Evolutionary conservation across 2,888 invertebrate species (phyloP), one percentile per base, ranked within the genome.

Genomic region (Griposia aprilina): DNA sequence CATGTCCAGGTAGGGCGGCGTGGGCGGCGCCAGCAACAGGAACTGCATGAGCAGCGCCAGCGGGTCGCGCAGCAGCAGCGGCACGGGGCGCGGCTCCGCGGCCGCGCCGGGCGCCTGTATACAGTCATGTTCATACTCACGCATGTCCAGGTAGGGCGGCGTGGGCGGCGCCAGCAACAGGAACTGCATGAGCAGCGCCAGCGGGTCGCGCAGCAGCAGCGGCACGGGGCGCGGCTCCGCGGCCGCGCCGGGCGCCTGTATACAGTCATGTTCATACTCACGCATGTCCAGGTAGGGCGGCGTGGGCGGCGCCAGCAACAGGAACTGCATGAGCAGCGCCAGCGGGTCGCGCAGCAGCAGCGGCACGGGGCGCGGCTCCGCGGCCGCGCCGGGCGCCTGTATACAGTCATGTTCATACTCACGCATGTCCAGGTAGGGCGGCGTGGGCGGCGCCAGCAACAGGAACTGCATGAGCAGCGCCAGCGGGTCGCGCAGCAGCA

Each of bases 401-500:
- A n/a, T n/a, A n/a, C n/a, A n/a, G n/a, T n/a, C n/a, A n/a, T n/a
- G 1, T 0, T 45, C 8, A 20, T 45, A 78, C 80, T 80, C 52
- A 99, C 99, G 98, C 97, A 98, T 98, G 93, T 99, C 99, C 78
- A 96, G 78, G 59, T 94, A 93, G 7, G 96, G 95, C 73, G 99
- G 97, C 91, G 98, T 98, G 82, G 98, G 96, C 36, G 99, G 99
- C 85, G 99, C 97, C 83, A 99, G 97, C 87, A 99, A 97, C 88
- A 99, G 97, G 90, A 99, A 98, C 94, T 99, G 99, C 91, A 99
- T 97, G 65, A 99, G 97, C 88, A 99, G 97, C 82, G 99, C 98
- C 75, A 98, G 97, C 8, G 99, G 98, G 97, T 99, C 99, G 75
- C 98, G 97, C 89, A 99, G 97, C 89, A 99, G 97, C 90, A 99